Percentiles rank a stretch among this genome's conserved stretches.
Conservation (phyloP, 2,888 invertebrate species). For the Drosophila kuntzei region DNA sequence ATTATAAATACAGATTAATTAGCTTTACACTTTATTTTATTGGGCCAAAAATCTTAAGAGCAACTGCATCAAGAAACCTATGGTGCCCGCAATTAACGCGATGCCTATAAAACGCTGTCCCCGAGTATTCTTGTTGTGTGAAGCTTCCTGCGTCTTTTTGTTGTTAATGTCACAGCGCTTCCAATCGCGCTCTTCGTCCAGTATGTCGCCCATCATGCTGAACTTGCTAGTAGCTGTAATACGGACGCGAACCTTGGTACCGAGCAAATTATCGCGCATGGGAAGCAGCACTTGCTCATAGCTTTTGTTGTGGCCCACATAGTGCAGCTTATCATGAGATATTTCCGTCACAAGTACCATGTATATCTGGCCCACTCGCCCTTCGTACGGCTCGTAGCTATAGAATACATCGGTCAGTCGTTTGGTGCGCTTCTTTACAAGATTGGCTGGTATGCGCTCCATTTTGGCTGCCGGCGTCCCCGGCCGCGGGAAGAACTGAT, state of each 20-base stretch:
- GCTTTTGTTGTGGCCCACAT: conserved; percentile 97
- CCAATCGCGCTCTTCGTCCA: conserved; percentile 87
- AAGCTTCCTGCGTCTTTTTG: conserved; percentile 20
- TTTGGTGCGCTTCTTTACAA: conserved; percentile 96
- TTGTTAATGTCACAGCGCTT: conserved; percentile 82
- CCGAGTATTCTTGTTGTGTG: neutral
- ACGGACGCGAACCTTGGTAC: conserved; percentile 92
- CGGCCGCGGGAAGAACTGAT: conserved; percentile 98
- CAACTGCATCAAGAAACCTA: conserved; percentile 77
- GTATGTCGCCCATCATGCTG: conserved; percentile 90
- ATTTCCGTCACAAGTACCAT: conserved; percentile 96
- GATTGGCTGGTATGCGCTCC: conserved; percentile 92
- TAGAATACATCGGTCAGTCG: conserved; percentile 94
- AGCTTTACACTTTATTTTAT: neutral
- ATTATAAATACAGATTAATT: neutral
- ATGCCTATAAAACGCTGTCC: conserved; percentile 73
- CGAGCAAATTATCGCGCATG: conserved; percentile 91
- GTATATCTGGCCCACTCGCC: conserved; percentile 87
- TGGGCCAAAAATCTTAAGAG: neutral
- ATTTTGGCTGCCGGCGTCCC: conserved; percentile 98
- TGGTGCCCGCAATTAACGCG: conserved; percentile 83
- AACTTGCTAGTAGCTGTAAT: conserved; percentile 90
- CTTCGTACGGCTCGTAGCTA: conserved; percentile 93
- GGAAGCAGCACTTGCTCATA: conserved; percentile 97
- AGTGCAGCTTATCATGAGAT: conserved; percentile 95